These are phyloP conservation scores for Syncerus caffer DNA, from an alignment of 2,797 vertebrate genomes.

Conservation along the genomic window DNA sequence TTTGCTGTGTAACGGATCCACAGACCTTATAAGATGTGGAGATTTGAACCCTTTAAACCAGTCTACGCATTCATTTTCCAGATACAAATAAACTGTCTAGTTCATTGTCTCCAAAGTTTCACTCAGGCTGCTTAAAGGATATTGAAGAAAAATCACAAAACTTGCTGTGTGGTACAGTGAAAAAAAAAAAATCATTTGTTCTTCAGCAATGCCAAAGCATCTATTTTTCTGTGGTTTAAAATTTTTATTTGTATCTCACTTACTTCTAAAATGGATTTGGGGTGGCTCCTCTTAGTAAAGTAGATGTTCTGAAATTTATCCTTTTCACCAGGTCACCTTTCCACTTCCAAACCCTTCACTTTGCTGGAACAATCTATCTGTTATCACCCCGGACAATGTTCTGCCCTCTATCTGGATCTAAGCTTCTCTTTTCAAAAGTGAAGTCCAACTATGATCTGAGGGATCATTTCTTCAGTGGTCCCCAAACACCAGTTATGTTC, in stretches of 20 bases:
- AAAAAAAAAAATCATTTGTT: neutral
- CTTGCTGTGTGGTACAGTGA: neutral
- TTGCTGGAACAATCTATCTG: neutral
- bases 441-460: neutral
- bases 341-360: neutral
- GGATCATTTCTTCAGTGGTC: neutral
- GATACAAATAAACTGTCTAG: neutral
- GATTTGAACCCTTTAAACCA: neutral
- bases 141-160: neutral
- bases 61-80: neutral
- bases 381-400: neutral
- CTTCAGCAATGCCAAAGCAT: neutral
- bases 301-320: neutral
- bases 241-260: neutral
- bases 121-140: neutral
- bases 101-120: neutral
- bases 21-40: neutral
- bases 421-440: neutral
- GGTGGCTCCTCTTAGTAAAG: neutral
- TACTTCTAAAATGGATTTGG: neutral
- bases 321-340: neutral
- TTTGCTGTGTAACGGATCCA: neutral
- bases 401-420: neutral
- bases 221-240: neutral
- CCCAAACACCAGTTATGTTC: neutral